Base-by-base conservation (phyloP, 2,797 vertebrate species). In the Dryobates pubescens region DNA sequence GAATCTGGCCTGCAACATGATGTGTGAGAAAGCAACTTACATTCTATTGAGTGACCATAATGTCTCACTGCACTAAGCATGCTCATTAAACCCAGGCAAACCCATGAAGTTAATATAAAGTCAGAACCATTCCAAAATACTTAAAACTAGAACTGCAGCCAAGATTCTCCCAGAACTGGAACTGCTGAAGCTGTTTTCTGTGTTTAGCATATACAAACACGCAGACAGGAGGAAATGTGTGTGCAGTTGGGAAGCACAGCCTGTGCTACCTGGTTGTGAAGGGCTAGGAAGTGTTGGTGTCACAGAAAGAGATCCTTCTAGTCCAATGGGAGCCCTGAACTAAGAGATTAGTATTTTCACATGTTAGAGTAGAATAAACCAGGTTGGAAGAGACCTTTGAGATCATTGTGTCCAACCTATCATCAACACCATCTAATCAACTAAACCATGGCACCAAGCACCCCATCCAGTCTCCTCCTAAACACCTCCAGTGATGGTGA, bases 61-160 rank as follows among this genome's bases (percentile, higher is more conserved):
- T 59, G 67, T 94, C 90, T 93, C 70, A 49, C 57, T 88, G 79
- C 76, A 84, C 84, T 93, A 70, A 94, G 87, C 30, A 78, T 27
- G 14, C 76, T 94, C 90, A 85, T 93, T 94, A 87, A 72, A 95
- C 89, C 19, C 92, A 94, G 90, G 67, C 84, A 92, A 92, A 77
- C 6, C 69, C 72, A 92, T 89, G 86, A 92, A 80, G n/a, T 70
- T 57, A 63, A 81, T 72, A 54, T 27, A 75, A 75, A 91, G 51
- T 34, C 68, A 95, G 73, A 94, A 49, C 18, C 1, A 1, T 89
- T 94, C 92, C 86, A 96, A 96, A 87, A 75, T 67, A 80, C 65
- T 83, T 85, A 81, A 75, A 87, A 80, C 34, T 72, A 61, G 71
- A 95, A 89, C 8, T 69, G 73, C 43, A 89, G 91, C 84, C 95